phyloP scores from a whole-genome alignment of 2,797 vertebrate species.

The Lacerta bilineata region DNA sequence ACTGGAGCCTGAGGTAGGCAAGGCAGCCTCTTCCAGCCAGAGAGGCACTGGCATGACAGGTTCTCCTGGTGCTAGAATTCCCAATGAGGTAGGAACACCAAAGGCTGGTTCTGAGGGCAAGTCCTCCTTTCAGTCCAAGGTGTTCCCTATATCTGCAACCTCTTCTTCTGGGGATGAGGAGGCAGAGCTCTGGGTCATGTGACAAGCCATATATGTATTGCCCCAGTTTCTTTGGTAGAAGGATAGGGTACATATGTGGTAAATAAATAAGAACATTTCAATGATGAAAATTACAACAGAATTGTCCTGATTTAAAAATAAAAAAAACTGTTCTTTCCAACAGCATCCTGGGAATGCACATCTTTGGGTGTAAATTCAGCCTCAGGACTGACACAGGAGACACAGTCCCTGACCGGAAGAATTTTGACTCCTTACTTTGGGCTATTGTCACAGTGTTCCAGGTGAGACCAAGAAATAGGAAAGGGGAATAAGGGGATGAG shows the following conservation, averaged over 20 bases:
- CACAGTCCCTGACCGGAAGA: conserved; percentile 96
- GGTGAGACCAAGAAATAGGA: conserved; percentile 73
- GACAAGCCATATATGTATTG: not conserved
- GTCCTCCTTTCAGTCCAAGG: too few relatives aligned
- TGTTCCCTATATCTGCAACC: too few relatives aligned
- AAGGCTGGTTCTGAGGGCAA: too few relatives aligned
- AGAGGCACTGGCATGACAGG: too few relatives aligned
- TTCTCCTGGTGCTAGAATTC: too few relatives aligned
- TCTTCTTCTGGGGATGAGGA: too few relatives aligned
- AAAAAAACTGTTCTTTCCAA: conserved; percentile 25
- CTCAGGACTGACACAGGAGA: conserved; percentile 95
- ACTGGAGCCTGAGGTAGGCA: too few relatives aligned
- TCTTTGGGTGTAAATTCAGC: conserved; percentile 98
- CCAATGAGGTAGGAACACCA: too few relatives aligned
- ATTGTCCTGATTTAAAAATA: not conserved
- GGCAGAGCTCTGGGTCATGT: too few relatives aligned
- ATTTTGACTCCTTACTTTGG: conserved; percentile 97
- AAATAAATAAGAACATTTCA: not conserved
- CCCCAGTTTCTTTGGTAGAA: not conserved
- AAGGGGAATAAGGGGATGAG: not conserved
- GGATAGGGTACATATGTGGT: not conserved
- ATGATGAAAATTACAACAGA: not conserved
- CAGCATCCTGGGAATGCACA: conserved; percentile 98
- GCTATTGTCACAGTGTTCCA: conserved; percentile 98
- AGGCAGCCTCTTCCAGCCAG: too few relatives aligned